phyloP scores from a whole-genome alignment of 35 echinoderm and acorn worm species.

The Apostichopus californicus region DNA sequence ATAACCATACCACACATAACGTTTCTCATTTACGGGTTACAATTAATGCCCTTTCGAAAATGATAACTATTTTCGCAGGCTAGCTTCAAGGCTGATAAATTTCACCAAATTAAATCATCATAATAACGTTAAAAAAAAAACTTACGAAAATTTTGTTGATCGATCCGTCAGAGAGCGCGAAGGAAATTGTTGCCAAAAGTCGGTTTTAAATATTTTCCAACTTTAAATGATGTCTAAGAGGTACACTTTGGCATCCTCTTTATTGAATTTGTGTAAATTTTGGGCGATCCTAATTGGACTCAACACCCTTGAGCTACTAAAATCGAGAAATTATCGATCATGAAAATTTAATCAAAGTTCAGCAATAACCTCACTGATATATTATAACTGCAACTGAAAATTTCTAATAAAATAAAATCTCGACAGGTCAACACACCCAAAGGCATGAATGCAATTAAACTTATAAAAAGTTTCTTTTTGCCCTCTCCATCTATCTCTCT shows the following conservation, averaged over 20 bases:
- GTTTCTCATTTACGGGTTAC: neutral
- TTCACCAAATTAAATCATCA: conserved; percentile 30
- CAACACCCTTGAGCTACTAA: conserved; percentile 25
- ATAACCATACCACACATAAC: conserved; percentile 29
- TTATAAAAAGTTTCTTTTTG: neutral
- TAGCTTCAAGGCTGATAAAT: conserved; percentile 29
- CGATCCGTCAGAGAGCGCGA: neutral
- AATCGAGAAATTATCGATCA: conserved; percentile 32
- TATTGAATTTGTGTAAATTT: conserved; percentile 7
- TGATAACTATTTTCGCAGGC: conserved; percentile 36
- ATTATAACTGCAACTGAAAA: neutral
- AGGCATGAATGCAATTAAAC: conserved; percentile 18
- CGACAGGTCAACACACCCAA: conserved; percentile 25
- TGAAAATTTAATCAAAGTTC: neutral
- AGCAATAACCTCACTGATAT: conserved; percentile 22
- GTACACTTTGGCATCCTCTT: neutral
- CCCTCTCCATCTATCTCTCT: no score
- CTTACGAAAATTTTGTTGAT: neutral
- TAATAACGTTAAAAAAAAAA: neutral
- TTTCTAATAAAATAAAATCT: neutral
- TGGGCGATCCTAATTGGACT: conserved; percentile 21
- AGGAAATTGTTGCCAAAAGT: neutral
- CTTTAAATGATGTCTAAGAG: neutral
- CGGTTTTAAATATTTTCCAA: conserved; percentile 13
- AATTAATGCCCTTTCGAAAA: conserved; percentile 33